phyloP scores from a whole-genome alignment of 53 echinoderm and acorn worm genomes.

The Henricia sp. region DNA sequence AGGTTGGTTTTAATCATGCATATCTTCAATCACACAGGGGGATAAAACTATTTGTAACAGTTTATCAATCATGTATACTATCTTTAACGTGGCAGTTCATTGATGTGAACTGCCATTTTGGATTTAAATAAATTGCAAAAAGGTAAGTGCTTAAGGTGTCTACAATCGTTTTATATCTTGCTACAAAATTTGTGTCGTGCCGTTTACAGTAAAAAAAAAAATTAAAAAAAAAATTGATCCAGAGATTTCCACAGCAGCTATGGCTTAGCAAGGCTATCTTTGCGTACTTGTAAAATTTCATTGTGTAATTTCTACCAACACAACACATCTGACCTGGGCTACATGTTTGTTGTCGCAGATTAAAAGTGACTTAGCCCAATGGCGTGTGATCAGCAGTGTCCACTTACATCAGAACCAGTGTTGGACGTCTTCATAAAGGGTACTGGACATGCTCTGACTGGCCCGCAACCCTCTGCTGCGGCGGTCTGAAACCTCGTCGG shows the following conservation, averaged over 20 bases:
- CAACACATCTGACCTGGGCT: conserved; percentile 58
- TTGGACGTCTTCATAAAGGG: conserved; percentile 59
- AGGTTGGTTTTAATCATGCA: no score
- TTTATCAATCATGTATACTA: no score
- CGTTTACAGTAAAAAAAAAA: no score
- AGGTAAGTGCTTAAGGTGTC: no score
- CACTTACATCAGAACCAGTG: conserved; percentile 54
- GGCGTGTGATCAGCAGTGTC: conserved; percentile 58
- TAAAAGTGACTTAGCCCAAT: conserved; percentile 60
- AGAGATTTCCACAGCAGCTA: conserved; percentile 16
- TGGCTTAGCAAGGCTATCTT: conserved; percentile 11
- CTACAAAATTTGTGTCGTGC: no score
- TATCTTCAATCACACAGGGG: no score
- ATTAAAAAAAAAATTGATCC: no score
- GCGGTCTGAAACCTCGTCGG: conserved; percentile 18
- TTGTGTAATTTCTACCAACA: conserved; percentile 10
- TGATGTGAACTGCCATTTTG: no score
- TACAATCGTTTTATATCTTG: no score
- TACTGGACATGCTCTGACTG: conserved; percentile 61
- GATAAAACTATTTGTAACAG: no score
- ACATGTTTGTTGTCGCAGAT: conserved; percentile 66
- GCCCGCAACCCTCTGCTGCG: conserved; percentile 5
- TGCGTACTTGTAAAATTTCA: not conserved
- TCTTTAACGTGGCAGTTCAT: no score
- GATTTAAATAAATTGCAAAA: no score